Evolutionary conservation across 2,888 invertebrate species (phyloP).

Genomic region (Xylocampa areola): DNA sequence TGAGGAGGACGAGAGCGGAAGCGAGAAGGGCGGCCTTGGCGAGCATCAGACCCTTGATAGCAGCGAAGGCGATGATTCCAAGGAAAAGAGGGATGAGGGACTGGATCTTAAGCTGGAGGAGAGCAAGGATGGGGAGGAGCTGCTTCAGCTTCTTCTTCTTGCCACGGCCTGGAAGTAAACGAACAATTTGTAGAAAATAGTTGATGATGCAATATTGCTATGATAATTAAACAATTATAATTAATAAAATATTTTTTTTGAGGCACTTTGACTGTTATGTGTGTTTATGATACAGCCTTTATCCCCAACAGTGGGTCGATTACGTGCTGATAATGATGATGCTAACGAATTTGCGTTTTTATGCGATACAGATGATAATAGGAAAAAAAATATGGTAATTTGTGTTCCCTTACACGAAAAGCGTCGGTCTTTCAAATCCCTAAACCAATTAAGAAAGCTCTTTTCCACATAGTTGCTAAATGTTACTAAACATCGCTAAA

Average conservation of each 20-base stretch:
- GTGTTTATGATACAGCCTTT: no score
- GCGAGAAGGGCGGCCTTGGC: conserved; percentile 95
- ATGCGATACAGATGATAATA: no score
- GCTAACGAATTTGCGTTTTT: no score
- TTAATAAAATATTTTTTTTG: no score
- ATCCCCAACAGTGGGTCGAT: no score
- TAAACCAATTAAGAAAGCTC: no score
- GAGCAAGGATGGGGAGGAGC: conserved; percentile 93
- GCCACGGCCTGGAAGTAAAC: conserved; percentile 91
- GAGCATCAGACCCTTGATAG: conserved; percentile 95
- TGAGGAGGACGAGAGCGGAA: conserved; percentile 91
- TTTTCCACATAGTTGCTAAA: no score
- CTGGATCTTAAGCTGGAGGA: conserved; percentile 94
- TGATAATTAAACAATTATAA: background rate
- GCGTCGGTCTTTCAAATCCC: no score
- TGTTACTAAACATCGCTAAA: background rate
- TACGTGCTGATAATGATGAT: no score
- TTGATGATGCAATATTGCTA: background rate
- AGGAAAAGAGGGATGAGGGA: conserved; percentile 94
- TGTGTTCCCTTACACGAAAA: no score
- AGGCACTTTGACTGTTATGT: no score
- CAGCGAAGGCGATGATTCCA: conserved; percentile 93
- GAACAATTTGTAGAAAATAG: conserved; percentile 18
- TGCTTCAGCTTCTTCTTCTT: conserved; percentile 95
- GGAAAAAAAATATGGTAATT: no score